A percentile compares a stretch with the other conserved stretches of the same genome.
These are phyloP conservation scores for Amphiprion percula DNA, from an alignment of 2,113 vertebrate genomes.

Conservation along the genomic window DNA sequence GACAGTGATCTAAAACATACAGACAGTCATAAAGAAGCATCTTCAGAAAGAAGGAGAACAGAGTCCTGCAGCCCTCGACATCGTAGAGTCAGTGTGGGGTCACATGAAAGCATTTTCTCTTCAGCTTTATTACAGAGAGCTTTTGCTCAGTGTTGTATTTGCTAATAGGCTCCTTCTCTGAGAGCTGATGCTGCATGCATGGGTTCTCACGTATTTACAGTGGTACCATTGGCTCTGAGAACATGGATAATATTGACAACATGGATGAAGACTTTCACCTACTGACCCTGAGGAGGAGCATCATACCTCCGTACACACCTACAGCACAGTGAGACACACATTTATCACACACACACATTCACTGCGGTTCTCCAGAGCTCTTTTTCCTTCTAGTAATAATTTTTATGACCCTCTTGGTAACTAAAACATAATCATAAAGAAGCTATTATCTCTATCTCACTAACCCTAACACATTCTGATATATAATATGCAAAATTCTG, in stretches of 20 bases:
- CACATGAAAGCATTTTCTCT: background rate
- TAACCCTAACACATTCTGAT: background rate
- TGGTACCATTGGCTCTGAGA: slow-evolving; percentile 76
- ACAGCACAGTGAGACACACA: slow-evolving; percentile 67
- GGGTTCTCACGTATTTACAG: slow-evolving; percentile 64
- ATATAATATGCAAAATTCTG: slow-evolving; percentile 4
- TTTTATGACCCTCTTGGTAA: background rate
- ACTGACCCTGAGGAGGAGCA: slow-evolving; percentile 68
- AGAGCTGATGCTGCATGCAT: slow-evolving; percentile 26
- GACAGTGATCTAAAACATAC: background rate
- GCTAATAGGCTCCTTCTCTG: background rate
- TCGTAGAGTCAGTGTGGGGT: too few species aligned
- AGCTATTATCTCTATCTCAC: background rate
- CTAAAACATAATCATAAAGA: background rate
- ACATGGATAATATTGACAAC: slow-evolving; percentile 80
- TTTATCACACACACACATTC: background rate
- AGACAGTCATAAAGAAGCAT: background rate
- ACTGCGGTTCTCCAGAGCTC: background rate
- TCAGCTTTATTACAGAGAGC: background rate
- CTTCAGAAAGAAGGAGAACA: too few species aligned
- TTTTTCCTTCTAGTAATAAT: background rate
- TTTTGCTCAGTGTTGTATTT: background rate
- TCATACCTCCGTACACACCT: slow-evolving; percentile 53
- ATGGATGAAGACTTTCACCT: slow-evolving; percentile 65
- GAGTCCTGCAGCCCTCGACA: too few species aligned